Conservation (phyloP, 1,140 invertebrate genomes). For the Gonioctena quinquepunctata region DNA sequence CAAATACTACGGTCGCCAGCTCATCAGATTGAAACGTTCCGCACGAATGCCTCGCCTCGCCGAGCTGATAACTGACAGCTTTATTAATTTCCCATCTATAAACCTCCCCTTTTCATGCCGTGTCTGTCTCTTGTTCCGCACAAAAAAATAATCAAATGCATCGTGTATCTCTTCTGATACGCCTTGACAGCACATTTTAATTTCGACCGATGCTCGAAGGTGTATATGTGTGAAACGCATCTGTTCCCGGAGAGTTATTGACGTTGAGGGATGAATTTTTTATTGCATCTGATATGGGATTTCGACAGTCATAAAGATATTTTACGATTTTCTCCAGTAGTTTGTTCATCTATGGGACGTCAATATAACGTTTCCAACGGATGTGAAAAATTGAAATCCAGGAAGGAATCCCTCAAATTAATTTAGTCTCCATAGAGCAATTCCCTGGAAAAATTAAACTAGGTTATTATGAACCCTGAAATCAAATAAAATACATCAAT, state of each 20-base stretch:
- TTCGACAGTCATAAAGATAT: not conserved
- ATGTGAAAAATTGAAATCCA: too few species aligned
- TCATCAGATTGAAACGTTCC: constrained; percentile 46
- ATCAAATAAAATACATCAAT: too few species aligned
- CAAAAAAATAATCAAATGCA: constrained; percentile 22
- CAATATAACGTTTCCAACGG: too few species aligned
- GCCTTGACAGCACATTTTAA: constrained; percentile 36
- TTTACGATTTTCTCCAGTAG: not conserved
- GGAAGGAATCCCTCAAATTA: too few species aligned
- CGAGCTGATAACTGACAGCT: constrained; percentile 68
- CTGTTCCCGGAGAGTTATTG: constrained; percentile 1
- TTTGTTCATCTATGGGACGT: too few species aligned
- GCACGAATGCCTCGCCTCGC: constrained; percentile 47
- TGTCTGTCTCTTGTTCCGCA: constrained; percentile 42
- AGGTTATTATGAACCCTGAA: too few species aligned
- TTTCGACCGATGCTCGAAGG: constrained; percentile 9
- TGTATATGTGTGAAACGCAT: constrained; percentile 3
- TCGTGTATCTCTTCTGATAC: constrained; percentile 24
- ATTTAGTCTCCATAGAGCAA: too few species aligned
- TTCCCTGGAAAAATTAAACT: too few species aligned
- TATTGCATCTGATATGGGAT: not conserved
- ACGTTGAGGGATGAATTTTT: not conserved
- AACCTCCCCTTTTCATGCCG: constrained; percentile 45
- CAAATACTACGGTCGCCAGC: constrained; percentile 34
- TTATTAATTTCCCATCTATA: constrained; percentile 70